phyloP scores from a whole-genome alignment of 1,140 invertebrate species.

The Drosophila murphyi region DNA sequence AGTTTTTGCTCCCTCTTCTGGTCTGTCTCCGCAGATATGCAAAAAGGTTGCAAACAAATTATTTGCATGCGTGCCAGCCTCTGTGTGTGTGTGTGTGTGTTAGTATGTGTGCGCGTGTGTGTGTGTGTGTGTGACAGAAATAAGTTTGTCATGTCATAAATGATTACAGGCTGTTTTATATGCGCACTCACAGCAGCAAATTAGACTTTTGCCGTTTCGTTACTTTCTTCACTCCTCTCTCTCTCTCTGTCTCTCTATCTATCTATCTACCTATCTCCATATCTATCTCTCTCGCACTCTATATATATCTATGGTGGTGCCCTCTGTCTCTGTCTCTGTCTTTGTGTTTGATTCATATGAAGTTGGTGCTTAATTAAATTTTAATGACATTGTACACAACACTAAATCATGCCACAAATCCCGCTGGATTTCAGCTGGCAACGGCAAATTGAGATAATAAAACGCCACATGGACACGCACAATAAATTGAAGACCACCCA shows the following conservation, averaged over 20 bases:
- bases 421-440: constrained; percentile 53
- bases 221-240: constrained; percentile 9
- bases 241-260: background rate
- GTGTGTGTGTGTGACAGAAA: constrained; percentile 18
- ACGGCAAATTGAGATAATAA: constrained; percentile 64
- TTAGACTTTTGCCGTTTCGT: constrained; percentile 50
- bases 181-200: constrained; percentile 51
- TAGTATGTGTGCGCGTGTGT: constrained; percentile 2
- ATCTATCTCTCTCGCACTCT: background rate
- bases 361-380: constrained; percentile 73
- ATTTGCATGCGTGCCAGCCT: constrained; percentile 47
- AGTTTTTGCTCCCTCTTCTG: constrained; percentile 25
- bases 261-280: background rate
- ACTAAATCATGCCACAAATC: constrained; percentile 76
- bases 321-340: background rate
- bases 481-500: constrained; percentile 38
- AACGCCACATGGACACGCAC: constrained; percentile 33
- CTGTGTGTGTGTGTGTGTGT: background rate
- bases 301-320: no score
- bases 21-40: constrained; percentile 26
- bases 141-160: constrained; percentile 71
- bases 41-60: constrained; percentile 43
- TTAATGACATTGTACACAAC: constrained; percentile 67
- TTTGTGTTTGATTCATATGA: constrained; percentile 16
- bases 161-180: constrained; percentile 59